Evolutionary conservation across 2,113 vertebrate species (phyloP), one percentile per base, ranked within the genome.

Genomic region (Neopipo cinnamomea): DNA sequence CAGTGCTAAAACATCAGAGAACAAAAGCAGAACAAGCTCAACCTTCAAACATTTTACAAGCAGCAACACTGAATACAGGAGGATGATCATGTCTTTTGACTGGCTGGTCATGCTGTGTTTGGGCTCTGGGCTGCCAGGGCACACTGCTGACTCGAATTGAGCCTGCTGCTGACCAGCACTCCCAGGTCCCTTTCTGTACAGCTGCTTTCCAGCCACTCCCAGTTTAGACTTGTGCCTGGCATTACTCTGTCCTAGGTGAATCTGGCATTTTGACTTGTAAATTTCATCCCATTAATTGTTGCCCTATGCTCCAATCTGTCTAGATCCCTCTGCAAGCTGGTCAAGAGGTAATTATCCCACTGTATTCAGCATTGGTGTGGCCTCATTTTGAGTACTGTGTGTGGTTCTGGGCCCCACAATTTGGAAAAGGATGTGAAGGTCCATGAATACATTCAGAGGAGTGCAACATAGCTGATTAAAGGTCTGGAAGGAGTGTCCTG

Each of bases 371-470:
- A 46, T 11, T 46, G 42, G 7, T n/a, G 22, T 67, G 31, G 21
- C 21, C 21, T 44, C 30, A 33, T 22, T 42, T 66, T 33, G 30
- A 33, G 42, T 23, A 46, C 21, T 31, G 10, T 66, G 42, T n/a
- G 31, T n/a, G 42, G 46, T 66, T 33, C 11, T 62, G 55, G 5
- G 11, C 16, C 30, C 6, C 28, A n/a, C 0, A 0, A 31, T 31
- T 35, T 76, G 31, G 31, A 25, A 17, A n/a, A 49, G 63, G 9
- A 19, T 47, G 25, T 49, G 41, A 42, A 47, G 41, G 4, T 30
- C 30, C 47, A 11, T 41, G 9, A 70, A 35, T 62, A 5, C 39
- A 53, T 62, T n/a, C 55, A 62, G n/a, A 62, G 17, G 9, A 70
- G 8, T 2, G 9, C 14, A 47, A 62, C 23, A 52, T 31, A 19